Evolutionary conservation across 1,140 invertebrate species (phyloP).

Genomic region (Drosophila burlai): DNA sequence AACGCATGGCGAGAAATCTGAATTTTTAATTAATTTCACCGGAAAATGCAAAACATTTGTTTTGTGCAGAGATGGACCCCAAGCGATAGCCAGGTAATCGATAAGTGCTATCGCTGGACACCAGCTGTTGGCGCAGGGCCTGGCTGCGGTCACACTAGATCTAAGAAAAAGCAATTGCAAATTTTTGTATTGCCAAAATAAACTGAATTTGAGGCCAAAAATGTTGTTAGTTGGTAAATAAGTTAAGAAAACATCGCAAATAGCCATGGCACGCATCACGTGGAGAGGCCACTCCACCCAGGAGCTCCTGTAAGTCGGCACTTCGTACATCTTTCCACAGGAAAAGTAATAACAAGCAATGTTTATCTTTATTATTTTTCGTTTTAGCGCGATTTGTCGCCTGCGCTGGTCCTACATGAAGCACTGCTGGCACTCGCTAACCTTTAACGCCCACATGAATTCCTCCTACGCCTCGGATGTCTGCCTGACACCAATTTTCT

Average conservation of each 20-base stretch:
- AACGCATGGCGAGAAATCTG: constrained; percentile 42
- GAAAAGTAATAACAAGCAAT: not conserved
- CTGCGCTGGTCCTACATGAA: constrained; percentile 76
- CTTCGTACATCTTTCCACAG: not conserved
- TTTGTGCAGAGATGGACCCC: not conserved
- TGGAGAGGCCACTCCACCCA: constrained; percentile 50
- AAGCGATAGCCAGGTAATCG: constrained; percentile 1
- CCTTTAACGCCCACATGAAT: constrained; percentile 92
- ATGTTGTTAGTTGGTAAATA: constrained; percentile 4
- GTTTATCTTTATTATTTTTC: constrained; percentile 4
- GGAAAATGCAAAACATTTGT: constrained; percentile 27
- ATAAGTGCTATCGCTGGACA: not conserved
- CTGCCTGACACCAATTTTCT: constrained; percentile 96
- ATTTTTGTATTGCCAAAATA: not conserved
- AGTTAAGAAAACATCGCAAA: not conserved
- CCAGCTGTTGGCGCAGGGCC: not conserved
- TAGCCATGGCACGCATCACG: constrained; percentile 57
- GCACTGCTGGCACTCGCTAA: constrained; percentile 86
- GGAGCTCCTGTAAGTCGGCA: constrained; percentile 43
- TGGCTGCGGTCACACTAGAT: not conserved
- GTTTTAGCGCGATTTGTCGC: constrained; percentile 45
- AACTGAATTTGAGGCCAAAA: not conserved
- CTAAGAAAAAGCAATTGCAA: constrained; percentile 5
- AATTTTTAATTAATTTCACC: constrained; percentile 23
- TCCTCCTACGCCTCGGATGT: constrained; percentile 93